A percentile compares a stretch with the other conserved stretches of the same genome.
Conservation (phyloP, 2,113 vertebrate genomes). For the Callospermophilus lateralis region DNA sequence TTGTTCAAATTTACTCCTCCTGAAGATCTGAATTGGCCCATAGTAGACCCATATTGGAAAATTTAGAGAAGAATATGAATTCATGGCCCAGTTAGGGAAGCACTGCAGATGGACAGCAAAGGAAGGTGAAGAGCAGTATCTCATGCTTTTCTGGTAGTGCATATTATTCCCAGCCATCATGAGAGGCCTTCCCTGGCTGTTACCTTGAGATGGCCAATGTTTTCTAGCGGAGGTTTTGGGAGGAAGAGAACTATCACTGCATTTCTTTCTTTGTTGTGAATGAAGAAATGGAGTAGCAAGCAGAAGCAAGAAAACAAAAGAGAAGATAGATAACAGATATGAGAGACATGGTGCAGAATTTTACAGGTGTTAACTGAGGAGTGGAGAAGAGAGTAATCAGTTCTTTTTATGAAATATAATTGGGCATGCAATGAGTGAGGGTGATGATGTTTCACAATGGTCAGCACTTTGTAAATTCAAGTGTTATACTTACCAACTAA, state of each 20-base stretch:
- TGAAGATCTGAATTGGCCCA: constrained; percentile 47
- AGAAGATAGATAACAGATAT: constrained; percentile 89
- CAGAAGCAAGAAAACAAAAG: constrained; percentile 85
- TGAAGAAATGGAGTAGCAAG: constrained; percentile 90
- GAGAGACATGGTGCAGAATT: constrained; percentile 87
- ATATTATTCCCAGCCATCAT: constrained; percentile 94
- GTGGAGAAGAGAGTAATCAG: constrained; percentile 83
- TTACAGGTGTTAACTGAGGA: constrained; percentile 89
- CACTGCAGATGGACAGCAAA: constrained; percentile 80
- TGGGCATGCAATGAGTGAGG: constrained; percentile 88
- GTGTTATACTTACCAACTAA: constrained; percentile 89
- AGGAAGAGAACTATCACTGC: constrained; percentile 95
- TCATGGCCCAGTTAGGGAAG: constrained; percentile 73
- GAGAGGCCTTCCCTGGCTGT: constrained; percentile 95
- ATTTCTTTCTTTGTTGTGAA: constrained; percentile 95
- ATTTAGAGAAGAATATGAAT: constrained; percentile 1
- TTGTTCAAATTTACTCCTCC: constrained; percentile 58
- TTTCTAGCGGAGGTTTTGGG: constrained; percentile 95
- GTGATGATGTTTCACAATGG: constrained; percentile 84
- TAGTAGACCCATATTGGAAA: constrained; percentile 1
- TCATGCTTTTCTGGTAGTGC: constrained; percentile 85
- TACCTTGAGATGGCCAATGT: constrained; percentile 94
- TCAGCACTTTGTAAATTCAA: constrained; percentile 80
- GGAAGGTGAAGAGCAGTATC: constrained; percentile 82
- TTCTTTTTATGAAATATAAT: constrained; percentile 86